Evolutionary conservation across 2,797 vertebrate species (phyloP).

Genomic region (Falco novaeseelandiae): DNA sequence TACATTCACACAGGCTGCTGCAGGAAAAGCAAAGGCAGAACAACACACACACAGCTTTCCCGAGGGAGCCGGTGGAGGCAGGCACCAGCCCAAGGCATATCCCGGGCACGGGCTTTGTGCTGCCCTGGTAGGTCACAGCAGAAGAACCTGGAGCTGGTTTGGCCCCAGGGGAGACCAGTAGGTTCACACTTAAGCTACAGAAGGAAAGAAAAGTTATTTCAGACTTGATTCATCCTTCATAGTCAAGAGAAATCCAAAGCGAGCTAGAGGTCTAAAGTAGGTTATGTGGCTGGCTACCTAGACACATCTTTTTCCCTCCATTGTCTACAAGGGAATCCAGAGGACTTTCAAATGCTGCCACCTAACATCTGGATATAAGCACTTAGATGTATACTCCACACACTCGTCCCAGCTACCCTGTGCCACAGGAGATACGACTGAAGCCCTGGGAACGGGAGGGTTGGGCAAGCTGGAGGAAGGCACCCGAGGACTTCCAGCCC

Average conservation of each 20-base stretch:
- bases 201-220: background rate
- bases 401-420: background rate
- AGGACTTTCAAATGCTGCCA: background rate
- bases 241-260: background rate
- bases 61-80: background rate
- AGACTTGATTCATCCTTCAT: fast-evolving
- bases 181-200: background rate
- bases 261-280: background rate
- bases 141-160: background rate
- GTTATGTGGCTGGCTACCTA: background rate
- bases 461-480: background rate
- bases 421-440: background rate
- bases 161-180: too few relatives aligned
- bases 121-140: background rate
- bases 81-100: too few relatives aligned
- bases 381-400: too few relatives aligned
- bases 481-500: background rate
- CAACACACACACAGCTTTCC: fast-evolving
- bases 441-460: fast-evolving
- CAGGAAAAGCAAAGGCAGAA: background rate
- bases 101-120: background rate
- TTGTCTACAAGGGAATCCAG: background rate
- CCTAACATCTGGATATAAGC: background rate
- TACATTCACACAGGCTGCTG: fast-evolving
- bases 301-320: background rate